phyloP scores from a whole-genome alignment of 2,888 invertebrate genomes.

The Uloborus plumipes region DNA sequence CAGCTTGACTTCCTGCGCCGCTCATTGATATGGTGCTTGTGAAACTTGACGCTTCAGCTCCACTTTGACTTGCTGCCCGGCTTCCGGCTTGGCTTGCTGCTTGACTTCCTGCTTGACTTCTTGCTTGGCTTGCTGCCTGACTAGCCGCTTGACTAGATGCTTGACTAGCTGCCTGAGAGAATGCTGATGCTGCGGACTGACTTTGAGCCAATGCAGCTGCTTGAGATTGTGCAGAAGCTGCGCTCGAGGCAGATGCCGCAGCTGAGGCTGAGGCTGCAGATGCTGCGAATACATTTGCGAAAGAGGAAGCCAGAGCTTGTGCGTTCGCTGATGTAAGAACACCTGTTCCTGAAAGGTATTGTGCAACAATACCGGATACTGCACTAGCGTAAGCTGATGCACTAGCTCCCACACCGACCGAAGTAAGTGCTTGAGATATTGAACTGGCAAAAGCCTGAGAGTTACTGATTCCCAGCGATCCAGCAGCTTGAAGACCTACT shows the following conservation, averaged over 20 bases:
- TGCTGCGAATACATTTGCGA: not conserved
- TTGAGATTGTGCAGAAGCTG: not conserved
- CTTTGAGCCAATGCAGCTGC: not conserved
- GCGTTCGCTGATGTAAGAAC: constrained; percentile 12
- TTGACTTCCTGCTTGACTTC: not conserved
- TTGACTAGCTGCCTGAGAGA: not conserved
- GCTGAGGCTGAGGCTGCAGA: not conserved
- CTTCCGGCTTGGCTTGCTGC: not conserved
- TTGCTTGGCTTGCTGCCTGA: not conserved
- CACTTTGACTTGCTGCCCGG: not conserved
- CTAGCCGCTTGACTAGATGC: constrained; percentile 4
- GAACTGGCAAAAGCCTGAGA: constrained; percentile 8
- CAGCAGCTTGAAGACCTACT: not conserved
- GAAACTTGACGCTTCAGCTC: not conserved
- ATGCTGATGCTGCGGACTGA: not conserved
- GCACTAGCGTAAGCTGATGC: constrained; percentile 1
- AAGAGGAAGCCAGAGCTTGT: not conserved
- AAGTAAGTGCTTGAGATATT: not conserved
- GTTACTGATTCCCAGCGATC: constrained; percentile 1
- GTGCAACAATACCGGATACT: constrained; percentile 5
- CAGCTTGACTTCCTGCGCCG: constrained; percentile 7
- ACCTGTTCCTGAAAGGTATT: not conserved
- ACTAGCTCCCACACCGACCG: constrained; percentile 7
- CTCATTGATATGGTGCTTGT: constrained; percentile 13
- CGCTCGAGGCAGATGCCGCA: not conserved